A percentile compares a stretch with the other conserved stretches of the same genome.
Evolutionary conservation across 2,113 vertebrate genomes (phyloP).

Genomic region (Nestor notabilis): DNA sequence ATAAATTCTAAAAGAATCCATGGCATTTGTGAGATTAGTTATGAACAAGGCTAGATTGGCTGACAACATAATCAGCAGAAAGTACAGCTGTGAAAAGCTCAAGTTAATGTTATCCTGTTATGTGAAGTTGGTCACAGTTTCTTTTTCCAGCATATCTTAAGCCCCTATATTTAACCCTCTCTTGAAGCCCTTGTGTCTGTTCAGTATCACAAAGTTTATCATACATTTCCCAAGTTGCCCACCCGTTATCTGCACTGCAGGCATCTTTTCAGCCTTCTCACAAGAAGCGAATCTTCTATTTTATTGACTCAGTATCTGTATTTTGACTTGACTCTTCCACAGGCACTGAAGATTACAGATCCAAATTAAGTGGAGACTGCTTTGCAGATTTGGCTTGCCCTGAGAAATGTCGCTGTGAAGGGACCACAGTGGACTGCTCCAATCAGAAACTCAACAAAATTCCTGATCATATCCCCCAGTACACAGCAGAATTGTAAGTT

Average conservation of each 20-base stretch:
- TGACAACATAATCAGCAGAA: conserved; percentile 80
- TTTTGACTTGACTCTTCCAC: conserved; percentile 72
- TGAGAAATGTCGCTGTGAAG: conserved; percentile 97
- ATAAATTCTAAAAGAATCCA: conserved; percentile 62
- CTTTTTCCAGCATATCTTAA: conserved; percentile 75
- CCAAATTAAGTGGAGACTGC: conserved; percentile 95
- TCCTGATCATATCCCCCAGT: conserved; percentile 95
- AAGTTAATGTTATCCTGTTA: conserved; percentile 75
- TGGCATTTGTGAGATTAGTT: conserved; percentile 69
- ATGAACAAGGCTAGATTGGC: conserved; percentile 69
- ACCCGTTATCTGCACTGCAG: conserved; percentile 69
- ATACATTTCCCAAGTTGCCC: conserved; percentile 69
- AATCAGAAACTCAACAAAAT: conserved; percentile 96
- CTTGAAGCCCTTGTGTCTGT: conserved; percentile 73
- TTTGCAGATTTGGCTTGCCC: conserved; percentile 97
- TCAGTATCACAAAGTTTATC: conserved; percentile 68
- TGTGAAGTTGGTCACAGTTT: conserved; percentile 76
- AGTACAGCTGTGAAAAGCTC: conserved; percentile 87
- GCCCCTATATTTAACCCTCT: conserved; percentile 76
- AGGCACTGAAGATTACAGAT: conserved; percentile 98
- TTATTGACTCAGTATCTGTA: conserved; percentile 53
- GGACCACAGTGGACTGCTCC: conserved; percentile 96
- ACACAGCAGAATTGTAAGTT: conserved; percentile 96
- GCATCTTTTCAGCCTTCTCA: conserved; percentile 44
- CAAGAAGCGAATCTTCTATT: background rate